Evolutionary conservation across 1,140 invertebrate species (phyloP).

Genomic region (Neoseiulus cucumeris): DNA sequence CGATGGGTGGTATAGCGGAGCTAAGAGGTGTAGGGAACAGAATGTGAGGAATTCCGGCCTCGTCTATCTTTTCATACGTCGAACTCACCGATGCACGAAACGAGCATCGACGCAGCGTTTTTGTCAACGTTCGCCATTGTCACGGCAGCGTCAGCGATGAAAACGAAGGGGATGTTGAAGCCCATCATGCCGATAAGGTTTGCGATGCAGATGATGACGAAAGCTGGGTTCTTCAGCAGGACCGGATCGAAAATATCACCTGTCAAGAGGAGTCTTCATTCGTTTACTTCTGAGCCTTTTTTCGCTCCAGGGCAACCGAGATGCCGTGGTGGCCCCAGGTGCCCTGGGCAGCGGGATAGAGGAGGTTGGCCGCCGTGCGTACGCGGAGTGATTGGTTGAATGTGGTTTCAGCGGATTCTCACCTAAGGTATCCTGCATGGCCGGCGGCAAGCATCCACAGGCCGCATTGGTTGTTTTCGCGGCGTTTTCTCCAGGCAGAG

Average conservation of each 20-base stretch:
- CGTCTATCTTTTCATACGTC: too few species aligned
- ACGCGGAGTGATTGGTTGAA: too few species aligned
- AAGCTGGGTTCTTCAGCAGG: slow-evolving; percentile 68
- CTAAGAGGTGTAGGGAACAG: too few species aligned
- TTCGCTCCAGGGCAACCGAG: too few species aligned
- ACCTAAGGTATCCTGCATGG: slow-evolving; percentile 1
- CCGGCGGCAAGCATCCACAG: neutral
- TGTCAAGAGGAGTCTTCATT: neutral
- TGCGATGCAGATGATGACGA: slow-evolving; percentile 75
- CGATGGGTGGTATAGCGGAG: too few species aligned
- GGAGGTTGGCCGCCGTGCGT: too few species aligned
- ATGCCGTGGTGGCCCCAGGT: too few species aligned
- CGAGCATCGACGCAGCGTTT: slow-evolving; percentile 7
- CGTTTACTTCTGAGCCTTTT: too few species aligned
- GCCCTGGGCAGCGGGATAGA: too few species aligned
- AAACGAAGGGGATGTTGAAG: slow-evolving; percentile 85
- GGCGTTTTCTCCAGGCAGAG: slow-evolving; percentile 45
- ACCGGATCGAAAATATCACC: slow-evolving; percentile 76
- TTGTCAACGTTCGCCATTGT: slow-evolving; percentile 36
- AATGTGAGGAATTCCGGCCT: too few species aligned
- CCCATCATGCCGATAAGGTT: slow-evolving; percentile 87
- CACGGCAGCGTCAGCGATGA: slow-evolving; percentile 59
- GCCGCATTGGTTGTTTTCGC: slow-evolving; percentile 16
- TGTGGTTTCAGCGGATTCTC: neutral
- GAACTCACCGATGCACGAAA: slow-evolving; percentile 24